These are phyloP conservation scores for Tetranychus truncatus DNA, from an alignment of 2,888 invertebrate species.

Conservation along the genomic window DNA sequence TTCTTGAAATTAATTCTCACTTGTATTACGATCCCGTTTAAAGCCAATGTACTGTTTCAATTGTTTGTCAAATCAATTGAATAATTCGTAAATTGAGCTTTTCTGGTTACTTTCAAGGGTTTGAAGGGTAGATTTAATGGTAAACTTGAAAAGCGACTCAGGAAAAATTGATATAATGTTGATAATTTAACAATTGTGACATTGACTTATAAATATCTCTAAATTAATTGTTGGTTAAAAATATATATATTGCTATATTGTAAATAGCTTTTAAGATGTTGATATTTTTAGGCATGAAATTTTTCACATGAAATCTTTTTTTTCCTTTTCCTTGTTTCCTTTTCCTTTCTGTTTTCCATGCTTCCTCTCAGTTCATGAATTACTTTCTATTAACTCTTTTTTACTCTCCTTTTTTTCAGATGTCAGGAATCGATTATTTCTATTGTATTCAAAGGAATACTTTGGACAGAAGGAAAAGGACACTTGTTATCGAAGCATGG, in stretches of 20 bases:
- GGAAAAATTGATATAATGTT: no score
- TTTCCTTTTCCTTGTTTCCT: background rate
- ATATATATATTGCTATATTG: no score
- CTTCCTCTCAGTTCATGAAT: background rate
- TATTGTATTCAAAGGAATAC: conserved; percentile 77
- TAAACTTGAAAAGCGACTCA: no score
- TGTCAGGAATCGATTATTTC: conserved; percentile 76
- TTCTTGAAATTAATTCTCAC: background rate
- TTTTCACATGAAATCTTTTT: background rate
- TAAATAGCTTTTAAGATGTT: background rate
- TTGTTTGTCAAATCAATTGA: background rate
- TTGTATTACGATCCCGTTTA: background rate
- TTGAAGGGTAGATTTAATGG: no score
- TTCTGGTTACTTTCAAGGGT: no score
- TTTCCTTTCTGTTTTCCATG: background rate
- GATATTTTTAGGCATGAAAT: background rate
- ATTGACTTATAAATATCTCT: no score
- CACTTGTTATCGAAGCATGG: conserved; percentile 68
- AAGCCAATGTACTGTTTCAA: background rate
- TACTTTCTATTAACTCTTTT: background rate
- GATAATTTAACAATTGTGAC: no score
- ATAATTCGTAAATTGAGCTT: no score
- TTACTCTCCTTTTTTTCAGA: conserved; percentile 38
- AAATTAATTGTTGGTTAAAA: no score
- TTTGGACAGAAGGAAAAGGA: conserved; percentile 54